Conservation (phyloP, 2,888 invertebrate species). For the Coelinius sp. region DNA sequence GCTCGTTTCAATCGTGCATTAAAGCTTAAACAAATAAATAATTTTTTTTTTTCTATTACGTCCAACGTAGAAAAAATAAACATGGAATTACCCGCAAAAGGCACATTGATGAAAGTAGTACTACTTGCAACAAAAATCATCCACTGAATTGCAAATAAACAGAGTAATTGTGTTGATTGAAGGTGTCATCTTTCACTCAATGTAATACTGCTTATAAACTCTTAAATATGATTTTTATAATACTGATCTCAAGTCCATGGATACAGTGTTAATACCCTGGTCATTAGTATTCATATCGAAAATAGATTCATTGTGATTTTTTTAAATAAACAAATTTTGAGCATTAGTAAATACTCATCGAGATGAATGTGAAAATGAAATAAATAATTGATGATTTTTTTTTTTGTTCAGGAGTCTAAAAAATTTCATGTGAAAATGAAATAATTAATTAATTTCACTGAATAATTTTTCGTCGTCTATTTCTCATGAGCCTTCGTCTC, state of each 20-base stretch:
- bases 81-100: not conserved
- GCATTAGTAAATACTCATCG: constrained; percentile 36
- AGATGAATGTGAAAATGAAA: constrained; percentile 51
- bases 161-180: not conserved
- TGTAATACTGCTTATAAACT: constrained; percentile 49
- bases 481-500: constrained; percentile 53
- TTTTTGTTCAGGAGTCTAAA: not conserved
- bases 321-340: constrained; percentile 23
- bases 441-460: constrained; percentile 24
- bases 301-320: not conserved
- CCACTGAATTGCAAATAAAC: not conserved
- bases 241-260: constrained; percentile 63
- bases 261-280: constrained; percentile 39
- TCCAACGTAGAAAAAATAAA: not conserved
- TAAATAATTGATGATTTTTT: constrained; percentile 51
- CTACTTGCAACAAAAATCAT: not conserved
- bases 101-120: not conserved
- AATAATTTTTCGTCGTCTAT: constrained; percentile 52
- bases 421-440: too few relatives aligned
- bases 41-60: constrained; percentile 34
- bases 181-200: constrained; percentile 18
- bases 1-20: constrained; percentile 55
- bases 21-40: constrained; percentile 63
- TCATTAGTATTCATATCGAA: too few relatives aligned
- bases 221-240: constrained; percentile 54